phyloP scores from a whole-genome alignment of 2,888 invertebrate genomes.

The Syrista parreyssii region DNA sequence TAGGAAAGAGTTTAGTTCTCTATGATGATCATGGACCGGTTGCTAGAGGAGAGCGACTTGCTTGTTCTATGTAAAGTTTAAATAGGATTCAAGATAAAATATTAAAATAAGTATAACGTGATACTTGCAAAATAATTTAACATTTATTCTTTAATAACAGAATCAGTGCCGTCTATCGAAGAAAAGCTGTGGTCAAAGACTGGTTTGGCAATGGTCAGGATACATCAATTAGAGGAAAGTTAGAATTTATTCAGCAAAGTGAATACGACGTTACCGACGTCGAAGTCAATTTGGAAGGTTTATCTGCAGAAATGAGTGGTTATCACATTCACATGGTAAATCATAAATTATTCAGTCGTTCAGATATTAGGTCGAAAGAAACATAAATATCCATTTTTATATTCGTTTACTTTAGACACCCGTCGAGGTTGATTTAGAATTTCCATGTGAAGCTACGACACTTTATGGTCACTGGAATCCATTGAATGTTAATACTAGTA shows the following conservation, averaged over 20 bases:
- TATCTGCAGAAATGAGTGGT: slow-evolving; percentile 73
- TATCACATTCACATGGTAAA: slow-evolving; percentile 87
- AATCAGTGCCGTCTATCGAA: slow-evolving; percentile 78
- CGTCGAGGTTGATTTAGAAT: slow-evolving; percentile 84
- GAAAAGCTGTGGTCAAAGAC: slow-evolving; percentile 86
- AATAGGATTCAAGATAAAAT: slow-evolving; percentile 5
- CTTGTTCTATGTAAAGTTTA: slow-evolving; percentile 80
- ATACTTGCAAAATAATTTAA: background rate
- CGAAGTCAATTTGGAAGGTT: slow-evolving; percentile 79
- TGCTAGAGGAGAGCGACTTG: slow-evolving; percentile 88
- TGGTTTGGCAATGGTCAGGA: slow-evolving; percentile 87
- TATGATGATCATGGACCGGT: slow-evolving; percentile 90
- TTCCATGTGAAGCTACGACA: slow-evolving; percentile 87
- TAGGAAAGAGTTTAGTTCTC: slow-evolving; percentile 87
- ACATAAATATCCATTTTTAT: background rate
- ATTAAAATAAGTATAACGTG: background rate
- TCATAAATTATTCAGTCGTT: background rate
- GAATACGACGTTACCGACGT: slow-evolving; percentile 86
- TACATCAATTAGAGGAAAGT: slow-evolving; percentile 75
- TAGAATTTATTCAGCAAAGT: slow-evolving; percentile 87
- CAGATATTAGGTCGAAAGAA: background rate
- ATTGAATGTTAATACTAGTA: slow-evolving; percentile 74
- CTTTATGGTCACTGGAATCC: slow-evolving; percentile 92
- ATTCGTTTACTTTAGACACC: slow-evolving; percentile 72
- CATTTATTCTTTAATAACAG: slow-evolving; percentile 65